These are phyloP conservation scores for Caenorhabditis remanei DNA, from an alignment of 1,140 invertebrate species.

Conservation along the genomic window DNA sequence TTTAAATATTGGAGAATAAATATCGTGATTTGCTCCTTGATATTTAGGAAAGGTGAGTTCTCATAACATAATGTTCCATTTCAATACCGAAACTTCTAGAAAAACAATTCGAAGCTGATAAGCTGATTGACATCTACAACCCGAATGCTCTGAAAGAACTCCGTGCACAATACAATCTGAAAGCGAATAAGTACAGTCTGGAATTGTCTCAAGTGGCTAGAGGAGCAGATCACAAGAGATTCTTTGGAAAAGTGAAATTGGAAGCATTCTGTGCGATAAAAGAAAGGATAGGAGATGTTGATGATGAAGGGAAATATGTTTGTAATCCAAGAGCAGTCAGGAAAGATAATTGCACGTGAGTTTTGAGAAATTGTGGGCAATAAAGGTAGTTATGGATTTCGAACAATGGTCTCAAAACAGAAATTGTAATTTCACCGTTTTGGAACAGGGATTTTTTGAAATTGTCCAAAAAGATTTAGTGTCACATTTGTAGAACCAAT, in stretches of 20 bases:
- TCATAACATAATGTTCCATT: no score
- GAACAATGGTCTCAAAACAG: no score
- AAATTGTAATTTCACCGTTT: no score
- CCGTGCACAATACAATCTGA: background rate
- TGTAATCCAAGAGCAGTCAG: conserved; percentile 1
- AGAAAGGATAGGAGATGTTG: background rate
- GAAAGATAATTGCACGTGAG: background rate
- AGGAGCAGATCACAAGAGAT: background rate
- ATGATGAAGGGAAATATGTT: conserved; percentile 29
- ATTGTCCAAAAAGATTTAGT: no score
- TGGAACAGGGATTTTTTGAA: no score
- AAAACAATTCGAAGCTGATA: background rate
- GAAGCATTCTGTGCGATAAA: background rate
- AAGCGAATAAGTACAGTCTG: background rate
- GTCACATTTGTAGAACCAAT: no score
- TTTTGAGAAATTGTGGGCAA: no score
- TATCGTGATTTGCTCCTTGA: background rate
- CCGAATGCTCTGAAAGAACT: background rate
- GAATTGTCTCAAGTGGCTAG: background rate
- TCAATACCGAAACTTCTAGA: background rate
- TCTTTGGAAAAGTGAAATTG: background rate
- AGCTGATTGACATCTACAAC: background rate
- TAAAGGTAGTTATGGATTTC: background rate
- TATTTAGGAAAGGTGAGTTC: background rate
- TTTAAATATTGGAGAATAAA: background rate